These are phyloP conservation scores for Erithacus rubecula DNA, from an alignment of 2,797 vertebrate species.

Conservation along the genomic window DNA sequence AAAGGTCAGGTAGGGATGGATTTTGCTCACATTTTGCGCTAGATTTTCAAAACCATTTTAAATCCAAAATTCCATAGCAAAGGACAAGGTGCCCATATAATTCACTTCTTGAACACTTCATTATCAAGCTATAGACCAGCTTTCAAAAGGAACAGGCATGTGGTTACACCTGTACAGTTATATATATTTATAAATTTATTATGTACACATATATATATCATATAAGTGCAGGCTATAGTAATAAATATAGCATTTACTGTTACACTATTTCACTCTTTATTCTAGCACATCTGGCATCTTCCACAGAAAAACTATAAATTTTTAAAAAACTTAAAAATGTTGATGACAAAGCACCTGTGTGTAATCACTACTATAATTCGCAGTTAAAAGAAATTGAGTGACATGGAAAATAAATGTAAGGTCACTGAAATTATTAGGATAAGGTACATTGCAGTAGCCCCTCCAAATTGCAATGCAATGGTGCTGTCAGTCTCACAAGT, in stretches of 20 bases:
- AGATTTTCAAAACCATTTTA: neutral
- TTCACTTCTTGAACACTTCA: neutral
- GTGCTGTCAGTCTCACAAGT: neutral
- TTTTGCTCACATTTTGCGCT: neutral
- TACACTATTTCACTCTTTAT: neutral
- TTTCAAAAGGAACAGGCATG: neutral
- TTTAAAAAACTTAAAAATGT: neutral
- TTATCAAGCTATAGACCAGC: neutral
- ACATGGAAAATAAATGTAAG: neutral
- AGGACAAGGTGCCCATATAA: neutral
- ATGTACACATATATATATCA: neutral
- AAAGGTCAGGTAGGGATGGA: neutral
- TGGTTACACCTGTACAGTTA: neutral
- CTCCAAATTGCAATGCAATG: neutral
- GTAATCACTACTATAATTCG: neutral
- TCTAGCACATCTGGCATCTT: neutral
- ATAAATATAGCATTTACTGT: neutral
- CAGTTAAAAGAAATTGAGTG: neutral
- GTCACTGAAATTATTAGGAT: neutral
- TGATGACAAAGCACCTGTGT: neutral
- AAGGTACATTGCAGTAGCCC: neutral
- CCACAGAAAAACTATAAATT: neutral
- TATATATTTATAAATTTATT: neutral
- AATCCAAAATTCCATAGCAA: neutral
- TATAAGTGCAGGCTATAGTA: neutral